phyloP scores from a whole-genome alignment of 2,797 vertebrate genomes.

The Sebastolobus altivelis region DNA sequence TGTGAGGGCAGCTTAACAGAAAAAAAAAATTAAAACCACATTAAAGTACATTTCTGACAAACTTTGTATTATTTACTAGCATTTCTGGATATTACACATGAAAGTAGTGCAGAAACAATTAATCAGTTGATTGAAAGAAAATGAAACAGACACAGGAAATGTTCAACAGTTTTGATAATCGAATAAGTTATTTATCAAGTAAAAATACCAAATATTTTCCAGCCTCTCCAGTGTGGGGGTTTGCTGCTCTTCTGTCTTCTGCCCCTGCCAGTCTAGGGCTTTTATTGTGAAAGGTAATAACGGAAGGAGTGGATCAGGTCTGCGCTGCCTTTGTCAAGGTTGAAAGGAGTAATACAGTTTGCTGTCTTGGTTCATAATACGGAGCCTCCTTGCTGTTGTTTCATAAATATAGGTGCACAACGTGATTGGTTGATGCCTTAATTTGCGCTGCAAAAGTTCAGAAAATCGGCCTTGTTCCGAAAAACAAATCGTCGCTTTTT shows the following conservation, averaged over 20 bases:
- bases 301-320: too few relatives aligned
- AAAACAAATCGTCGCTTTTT: too few relatives aligned
- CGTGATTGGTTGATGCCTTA: too few relatives aligned
- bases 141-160: background rate
- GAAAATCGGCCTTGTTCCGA: accelerated
- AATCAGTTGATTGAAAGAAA: background rate
- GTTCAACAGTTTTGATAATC: background rate
- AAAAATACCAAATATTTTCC: background rate
- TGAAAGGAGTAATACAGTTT: too few relatives aligned
- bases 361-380: too few relatives aligned
- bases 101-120: background rate
- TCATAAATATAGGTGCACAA: too few relatives aligned
- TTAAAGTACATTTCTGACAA: background rate
- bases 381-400: too few relatives aligned
- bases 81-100: conserved; percentile 1
- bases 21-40: background rate
- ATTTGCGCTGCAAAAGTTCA: too few relatives aligned
- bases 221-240: background rate
- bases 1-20: too few relatives aligned
- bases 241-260: background rate
- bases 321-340: too few relatives aligned
- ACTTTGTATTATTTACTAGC: background rate
- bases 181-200: background rate
- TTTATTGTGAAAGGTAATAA: too few relatives aligned
- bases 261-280: too few relatives aligned